Conservation (phyloP, 2,888 invertebrate genomes). For the Heteromurus nitidus region DNA sequence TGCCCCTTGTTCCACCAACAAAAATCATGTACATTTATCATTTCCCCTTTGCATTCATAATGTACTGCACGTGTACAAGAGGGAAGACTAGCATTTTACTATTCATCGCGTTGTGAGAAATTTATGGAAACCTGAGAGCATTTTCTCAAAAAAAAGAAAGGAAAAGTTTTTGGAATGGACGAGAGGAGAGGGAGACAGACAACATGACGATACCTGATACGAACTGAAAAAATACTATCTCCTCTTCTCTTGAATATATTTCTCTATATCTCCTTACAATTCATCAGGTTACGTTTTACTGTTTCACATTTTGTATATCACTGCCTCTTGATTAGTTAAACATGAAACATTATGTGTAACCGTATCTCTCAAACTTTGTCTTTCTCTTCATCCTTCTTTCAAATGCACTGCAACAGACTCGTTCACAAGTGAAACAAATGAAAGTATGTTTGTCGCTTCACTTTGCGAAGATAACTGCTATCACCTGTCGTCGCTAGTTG, state of each 20-base stretch:
- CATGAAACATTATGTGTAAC: neutral
- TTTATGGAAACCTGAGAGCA: conserved; percentile 41
- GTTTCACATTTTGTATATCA: neutral
- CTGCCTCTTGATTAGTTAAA: neutral
- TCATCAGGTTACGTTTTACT: conserved; percentile 1
- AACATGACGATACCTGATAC: neutral
- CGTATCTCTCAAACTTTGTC: conserved; percentile 4
- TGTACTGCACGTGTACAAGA: neutral
- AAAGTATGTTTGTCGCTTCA: neutral
- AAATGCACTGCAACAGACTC: too few species aligned
- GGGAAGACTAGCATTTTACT: conserved; percentile 6
- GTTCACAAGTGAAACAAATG: conserved; percentile 12
- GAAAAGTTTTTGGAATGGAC: conserved; percentile 36
- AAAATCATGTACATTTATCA: conserved; percentile 35
- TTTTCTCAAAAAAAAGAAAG: conserved; percentile 38
- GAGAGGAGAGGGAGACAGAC: neutral
- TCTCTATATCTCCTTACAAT: neutral
- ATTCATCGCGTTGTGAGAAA: conserved; percentile 13
- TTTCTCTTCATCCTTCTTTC: neutral
- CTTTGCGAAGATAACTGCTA: conserved; percentile 2
- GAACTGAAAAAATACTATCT: neutral
- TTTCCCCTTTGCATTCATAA: conserved; percentile 15
- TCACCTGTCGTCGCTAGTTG: too few species aligned
- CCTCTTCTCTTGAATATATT: conserved; percentile 16
- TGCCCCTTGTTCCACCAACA: neutral